Conservation (phyloP, 2,888 invertebrate species). For the Hirtodrosophila cameraria region DNA sequence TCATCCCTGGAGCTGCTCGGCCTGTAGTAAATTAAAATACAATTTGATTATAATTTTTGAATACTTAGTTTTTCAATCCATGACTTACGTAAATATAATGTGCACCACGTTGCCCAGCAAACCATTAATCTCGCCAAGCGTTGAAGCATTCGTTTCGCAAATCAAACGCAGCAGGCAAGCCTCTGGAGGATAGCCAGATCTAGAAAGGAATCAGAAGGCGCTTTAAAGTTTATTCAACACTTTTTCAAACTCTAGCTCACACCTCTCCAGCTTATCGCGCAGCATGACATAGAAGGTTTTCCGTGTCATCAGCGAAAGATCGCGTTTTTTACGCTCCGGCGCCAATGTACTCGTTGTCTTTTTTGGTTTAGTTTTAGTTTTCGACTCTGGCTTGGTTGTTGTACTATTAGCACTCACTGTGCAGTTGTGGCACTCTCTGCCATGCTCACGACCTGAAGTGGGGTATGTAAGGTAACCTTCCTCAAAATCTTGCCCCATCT, state of each 20-base stretch:
- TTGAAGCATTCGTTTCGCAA: conserved; percentile 86
- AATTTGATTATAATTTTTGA: background rate
- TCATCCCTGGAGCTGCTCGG: conserved; percentile 79
- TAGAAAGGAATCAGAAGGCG: conserved; percentile 8
- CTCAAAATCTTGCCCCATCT: conserved; percentile 63
- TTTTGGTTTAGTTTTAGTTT: too few relatives aligned
- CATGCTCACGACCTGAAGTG: conserved; percentile 6
- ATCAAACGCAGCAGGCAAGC: conserved; percentile 87
- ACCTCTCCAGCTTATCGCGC: conserved; percentile 79
- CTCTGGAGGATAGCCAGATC: conserved; percentile 85
- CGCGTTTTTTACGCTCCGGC: conserved; percentile 41
- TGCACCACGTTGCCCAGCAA: conserved; percentile 88
- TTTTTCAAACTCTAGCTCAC: background rate
- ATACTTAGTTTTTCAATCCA: too few relatives aligned
- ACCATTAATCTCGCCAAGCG: conserved; percentile 85
- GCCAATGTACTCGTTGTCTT: background rate
- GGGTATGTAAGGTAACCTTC: conserved; percentile 61
- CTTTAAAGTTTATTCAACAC: background rate
- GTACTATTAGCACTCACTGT: conserved; percentile 37
- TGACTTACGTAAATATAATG: conserved; percentile 88
- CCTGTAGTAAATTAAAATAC: conserved; percentile 33
- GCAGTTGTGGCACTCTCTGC: conserved; percentile 57
- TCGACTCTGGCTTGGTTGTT: background rate
- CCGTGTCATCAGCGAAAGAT: conserved; percentile 70
- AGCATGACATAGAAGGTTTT: conserved; percentile 78